phyloP scores from a whole-genome alignment of 2,888 invertebrate species.

The Cerastis leucographa region DNA sequence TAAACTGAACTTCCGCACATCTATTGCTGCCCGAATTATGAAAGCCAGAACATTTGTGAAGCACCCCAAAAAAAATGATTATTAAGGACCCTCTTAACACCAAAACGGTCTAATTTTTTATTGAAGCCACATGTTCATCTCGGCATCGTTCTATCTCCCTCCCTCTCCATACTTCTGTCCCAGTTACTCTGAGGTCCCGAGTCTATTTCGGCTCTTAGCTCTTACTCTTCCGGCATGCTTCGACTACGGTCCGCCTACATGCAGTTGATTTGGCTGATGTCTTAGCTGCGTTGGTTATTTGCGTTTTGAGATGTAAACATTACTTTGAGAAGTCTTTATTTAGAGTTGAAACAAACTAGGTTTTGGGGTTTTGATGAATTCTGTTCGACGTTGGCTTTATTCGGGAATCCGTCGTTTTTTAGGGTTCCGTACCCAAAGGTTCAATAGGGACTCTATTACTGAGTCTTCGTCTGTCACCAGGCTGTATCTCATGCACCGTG shows the following conservation, averaged over 20 bases:
- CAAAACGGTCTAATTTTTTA: constrained; percentile 3
- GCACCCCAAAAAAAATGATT: not conserved
- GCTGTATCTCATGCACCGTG: no score
- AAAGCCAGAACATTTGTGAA: not conserved
- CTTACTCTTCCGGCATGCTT: constrained; percentile 28
- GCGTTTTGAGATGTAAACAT: constrained; percentile 17
- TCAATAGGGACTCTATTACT: no score
- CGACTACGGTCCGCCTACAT: not conserved
- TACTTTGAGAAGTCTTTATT: constrained; percentile 13
- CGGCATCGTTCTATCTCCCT: constrained; percentile 4
- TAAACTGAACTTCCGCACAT: no score
- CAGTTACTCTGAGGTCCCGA: constrained; percentile 27
- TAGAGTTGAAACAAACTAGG: not conserved
- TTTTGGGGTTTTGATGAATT: not conserved
- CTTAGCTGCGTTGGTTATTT: constrained; percentile 10
- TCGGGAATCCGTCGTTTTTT: no score
- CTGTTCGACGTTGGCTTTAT: not conserved
- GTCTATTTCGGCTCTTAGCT: constrained; percentile 30
- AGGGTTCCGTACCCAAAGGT: no score
- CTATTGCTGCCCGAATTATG: not conserved
- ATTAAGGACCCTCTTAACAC: not conserved
- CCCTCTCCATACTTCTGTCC: not conserved
- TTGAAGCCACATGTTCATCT: constrained; percentile 18
- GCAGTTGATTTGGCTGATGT: constrained; percentile 18
- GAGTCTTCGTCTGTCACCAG: no score